Percentiles rank a stretch among this genome's conserved stretches.
Conservation (phyloP, 2,113 vertebrate genomes). For the Grammomys surdaster region DNA sequence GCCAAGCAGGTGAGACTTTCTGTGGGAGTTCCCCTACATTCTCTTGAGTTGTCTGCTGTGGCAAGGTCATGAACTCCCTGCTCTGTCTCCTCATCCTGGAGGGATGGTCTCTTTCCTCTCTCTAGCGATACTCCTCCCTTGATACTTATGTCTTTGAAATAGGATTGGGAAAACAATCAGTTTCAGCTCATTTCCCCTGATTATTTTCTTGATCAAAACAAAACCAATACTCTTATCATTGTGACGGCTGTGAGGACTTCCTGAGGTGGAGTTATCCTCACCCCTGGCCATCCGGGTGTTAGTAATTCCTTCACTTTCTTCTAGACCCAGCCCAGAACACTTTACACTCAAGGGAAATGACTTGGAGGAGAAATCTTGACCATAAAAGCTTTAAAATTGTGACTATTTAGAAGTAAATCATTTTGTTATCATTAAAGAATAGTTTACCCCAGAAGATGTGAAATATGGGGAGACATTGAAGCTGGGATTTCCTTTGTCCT, state of each 20-base stretch:
- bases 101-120: neutral
- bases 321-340: neutral
- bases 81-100: neutral
- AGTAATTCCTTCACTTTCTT: constrained; percentile 13
- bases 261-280: neutral
- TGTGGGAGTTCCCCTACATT: neutral
- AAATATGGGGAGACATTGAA: constrained; percentile 11
- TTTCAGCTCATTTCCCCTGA: constrained; percentile 26
- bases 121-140: neutral
- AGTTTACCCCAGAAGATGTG: neutral
- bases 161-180: neutral
- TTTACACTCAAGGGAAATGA: neutral
- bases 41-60: neutral
- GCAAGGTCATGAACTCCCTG: neutral
- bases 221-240: constrained; percentile 4
- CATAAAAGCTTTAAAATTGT: constrained; percentile 42
- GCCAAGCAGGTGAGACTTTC: neutral
- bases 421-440: neutral
- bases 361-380: neutral
- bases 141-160: neutral
- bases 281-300: neutral
- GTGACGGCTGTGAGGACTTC: neutral
- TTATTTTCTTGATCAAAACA: neutral
- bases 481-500: constrained; percentile 6
- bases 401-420: constrained; percentile 48